Conservation (phyloP, 1,140 invertebrate genomes). For the Ectropis grisescens region DNA sequence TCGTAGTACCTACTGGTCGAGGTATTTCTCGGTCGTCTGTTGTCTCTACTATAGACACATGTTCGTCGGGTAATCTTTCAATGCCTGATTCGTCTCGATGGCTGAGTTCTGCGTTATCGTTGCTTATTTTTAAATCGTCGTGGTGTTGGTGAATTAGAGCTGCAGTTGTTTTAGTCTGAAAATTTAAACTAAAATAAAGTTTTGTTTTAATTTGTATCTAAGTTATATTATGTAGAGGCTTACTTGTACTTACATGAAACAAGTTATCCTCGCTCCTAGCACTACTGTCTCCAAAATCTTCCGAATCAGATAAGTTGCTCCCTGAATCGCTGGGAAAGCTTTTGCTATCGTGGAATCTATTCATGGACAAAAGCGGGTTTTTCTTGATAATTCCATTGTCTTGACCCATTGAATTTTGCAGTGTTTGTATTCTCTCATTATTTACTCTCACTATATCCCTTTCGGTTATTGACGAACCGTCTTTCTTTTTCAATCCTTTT, state of each 20-base stretch:
- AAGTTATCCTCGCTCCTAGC: constrained; percentile 33
- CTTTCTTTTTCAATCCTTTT: constrained; percentile 42
- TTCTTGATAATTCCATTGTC: constrained; percentile 80
- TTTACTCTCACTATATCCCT: constrained; percentile 51
- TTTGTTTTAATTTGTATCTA: too few species aligned
- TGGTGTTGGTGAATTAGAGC: constrained; percentile 76
- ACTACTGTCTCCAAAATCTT: constrained; percentile 46
- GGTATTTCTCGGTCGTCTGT: constrained; percentile 77
- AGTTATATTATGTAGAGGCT: too few species aligned
- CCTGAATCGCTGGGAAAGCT: constrained; percentile 63
- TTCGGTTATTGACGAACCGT: constrained; percentile 45
- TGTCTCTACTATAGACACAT: constrained; percentile 87
- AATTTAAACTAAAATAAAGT: constrained; percentile 15
- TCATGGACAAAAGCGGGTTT: constrained; percentile 77
- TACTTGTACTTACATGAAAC: constrained; percentile 40
- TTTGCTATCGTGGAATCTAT: constrained; percentile 69
- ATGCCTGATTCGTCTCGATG: constrained; percentile 70
- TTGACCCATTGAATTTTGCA: constrained; percentile 36
- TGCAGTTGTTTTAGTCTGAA: constrained; percentile 75
- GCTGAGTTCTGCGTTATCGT: constrained; percentile 38
- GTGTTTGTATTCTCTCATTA: constrained; percentile 38
- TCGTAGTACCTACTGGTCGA: constrained; percentile 74
- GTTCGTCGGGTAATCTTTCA: constrained; percentile 84
- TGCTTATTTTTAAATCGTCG: constrained; percentile 44
- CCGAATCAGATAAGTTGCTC: constrained; percentile 54